Percentiles rank a stretch among this genome's conserved stretches.
These are phyloP conservation scores for Himalopsyche tibetana DNA, from an alignment of 2,888 invertebrate species.

Conservation along the genomic window DNA sequence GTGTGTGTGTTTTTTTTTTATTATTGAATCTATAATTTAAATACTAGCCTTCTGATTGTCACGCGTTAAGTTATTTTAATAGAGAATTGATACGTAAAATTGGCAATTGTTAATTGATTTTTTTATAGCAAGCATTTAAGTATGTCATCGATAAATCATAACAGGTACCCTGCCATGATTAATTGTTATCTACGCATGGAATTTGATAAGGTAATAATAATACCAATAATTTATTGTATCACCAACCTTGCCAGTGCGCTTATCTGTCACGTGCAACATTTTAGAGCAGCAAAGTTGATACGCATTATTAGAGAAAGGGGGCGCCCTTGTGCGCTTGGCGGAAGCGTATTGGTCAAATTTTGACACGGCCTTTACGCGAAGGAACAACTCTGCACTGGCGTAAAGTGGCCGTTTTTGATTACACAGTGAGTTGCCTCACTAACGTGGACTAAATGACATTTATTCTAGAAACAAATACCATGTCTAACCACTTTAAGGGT, in stretches of 20 bases:
- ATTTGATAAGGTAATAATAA: slow-evolving; percentile 13
- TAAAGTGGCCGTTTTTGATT: neutral
- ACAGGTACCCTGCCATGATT: neutral
- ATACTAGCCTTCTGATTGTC: no score
- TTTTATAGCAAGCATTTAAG: no score
- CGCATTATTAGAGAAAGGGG: slow-evolving; percentile 57
- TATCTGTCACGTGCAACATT: slow-evolving; percentile 5
- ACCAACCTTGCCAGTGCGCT: slow-evolving; percentile 6
- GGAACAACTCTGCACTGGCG: neutral
- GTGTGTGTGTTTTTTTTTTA: no score
- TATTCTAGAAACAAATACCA: no score
- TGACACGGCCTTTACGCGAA: neutral
- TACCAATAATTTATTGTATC: slow-evolving; percentile 4
- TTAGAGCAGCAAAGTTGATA: neutral
- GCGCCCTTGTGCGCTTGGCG: slow-evolving; percentile 56
- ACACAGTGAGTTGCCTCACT: no score
- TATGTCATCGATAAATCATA: no score
- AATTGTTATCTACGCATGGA: neutral
- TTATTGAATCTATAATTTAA: no score
- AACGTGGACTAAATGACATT: no score
- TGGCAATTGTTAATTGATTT: no score
- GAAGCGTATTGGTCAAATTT: slow-evolving; percentile 50
- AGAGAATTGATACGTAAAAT: no score
- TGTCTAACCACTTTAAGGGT: no score
- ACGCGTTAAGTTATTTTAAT: no score